Evolutionary conservation across 92 coral and sea anemone species (phyloP).

Genomic region (Nematostella vectensis): DNA sequence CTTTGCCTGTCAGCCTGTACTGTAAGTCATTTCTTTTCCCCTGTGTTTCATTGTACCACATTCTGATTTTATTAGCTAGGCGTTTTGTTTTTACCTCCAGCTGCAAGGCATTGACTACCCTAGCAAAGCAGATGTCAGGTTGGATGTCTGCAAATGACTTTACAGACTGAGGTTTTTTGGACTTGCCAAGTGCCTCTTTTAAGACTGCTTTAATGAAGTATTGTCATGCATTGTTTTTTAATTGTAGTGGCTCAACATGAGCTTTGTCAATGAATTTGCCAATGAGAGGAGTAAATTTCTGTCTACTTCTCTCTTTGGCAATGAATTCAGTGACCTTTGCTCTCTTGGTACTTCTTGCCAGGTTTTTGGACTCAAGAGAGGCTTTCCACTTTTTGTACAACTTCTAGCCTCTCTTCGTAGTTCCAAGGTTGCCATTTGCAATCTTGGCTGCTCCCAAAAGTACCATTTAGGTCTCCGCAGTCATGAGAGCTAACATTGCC

Average conservation of each 20-base stretch:
- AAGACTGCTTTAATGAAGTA: conserved; percentile 38
- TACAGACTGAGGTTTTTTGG: conserved; percentile 9
- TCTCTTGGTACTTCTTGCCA: conserved; percentile 23
- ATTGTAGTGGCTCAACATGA: conserved; percentile 37
- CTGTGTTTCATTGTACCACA: conserved; percentile 51
- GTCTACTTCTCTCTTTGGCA: conserved; percentile 32
- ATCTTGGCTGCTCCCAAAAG: conserved; percentile 13
- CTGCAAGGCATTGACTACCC: conserved; percentile 13
- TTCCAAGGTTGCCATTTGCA: conserved; percentile 22
- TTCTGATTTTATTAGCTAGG: conserved; percentile 28
- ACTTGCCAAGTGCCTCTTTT: conserved; percentile 34
- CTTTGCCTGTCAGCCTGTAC: conserved; percentile 38
- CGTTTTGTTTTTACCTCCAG: conserved; percentile 19
- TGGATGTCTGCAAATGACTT: conserved; percentile 28
- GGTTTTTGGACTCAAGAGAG: conserved; percentile 4
- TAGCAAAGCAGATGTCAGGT: not conserved
- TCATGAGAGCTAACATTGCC: conserved; percentile 21
- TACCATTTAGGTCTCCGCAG: conserved; percentile 30
- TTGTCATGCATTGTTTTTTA: conserved; percentile 36
- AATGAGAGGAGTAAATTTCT: conserved; percentile 35
- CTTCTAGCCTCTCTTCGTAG: conserved; percentile 23
- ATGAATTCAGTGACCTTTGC: conserved; percentile 47
- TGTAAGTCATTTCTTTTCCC: conserved; percentile 26
- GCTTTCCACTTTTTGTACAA: conserved; percentile 27
- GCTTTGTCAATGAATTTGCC: conserved; percentile 24